Conservation (phyloP, 2,888 invertebrate species). For the Drosophila borealis region DNA sequence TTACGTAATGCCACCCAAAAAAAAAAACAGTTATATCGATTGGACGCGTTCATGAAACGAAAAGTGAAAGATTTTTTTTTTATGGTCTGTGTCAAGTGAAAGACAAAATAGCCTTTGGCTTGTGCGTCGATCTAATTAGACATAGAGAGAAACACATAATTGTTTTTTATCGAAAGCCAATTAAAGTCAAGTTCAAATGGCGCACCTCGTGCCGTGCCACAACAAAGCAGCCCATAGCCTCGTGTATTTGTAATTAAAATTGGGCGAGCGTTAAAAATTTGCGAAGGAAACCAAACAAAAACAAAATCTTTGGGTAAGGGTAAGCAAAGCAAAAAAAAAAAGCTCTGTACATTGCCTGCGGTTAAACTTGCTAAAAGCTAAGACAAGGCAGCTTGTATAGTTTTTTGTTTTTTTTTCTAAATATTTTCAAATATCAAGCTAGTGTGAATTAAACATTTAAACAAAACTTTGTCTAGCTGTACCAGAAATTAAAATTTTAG, state of each 20-base stretch:
- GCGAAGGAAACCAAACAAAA: constrained; percentile 13
- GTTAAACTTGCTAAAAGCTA: constrained; percentile 19
- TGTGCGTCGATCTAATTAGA: constrained; percentile 51
- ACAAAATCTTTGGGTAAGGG: constrained; percentile 14
- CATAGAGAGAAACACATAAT: constrained; percentile 57
- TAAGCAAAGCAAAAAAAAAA: neutral
- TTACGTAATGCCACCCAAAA: constrained; percentile 55
- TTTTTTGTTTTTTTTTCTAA: constrained; percentile 3
- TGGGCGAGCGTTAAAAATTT: constrained; percentile 72
- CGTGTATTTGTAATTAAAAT: constrained; percentile 65
- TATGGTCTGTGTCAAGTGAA: constrained; percentile 45
- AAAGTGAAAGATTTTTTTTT: constrained; percentile 66
- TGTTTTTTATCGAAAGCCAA: constrained; percentile 72
- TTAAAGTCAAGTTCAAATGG: constrained; percentile 78
- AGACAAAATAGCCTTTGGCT: constrained; percentile 36
- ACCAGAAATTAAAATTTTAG: too few relatives aligned
- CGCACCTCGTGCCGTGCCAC: constrained; percentile 59
- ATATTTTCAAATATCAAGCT: constrained; percentile 23
- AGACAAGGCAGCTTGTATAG: constrained; percentile 18
- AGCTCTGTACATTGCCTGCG: constrained; percentile 14
- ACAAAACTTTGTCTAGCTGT: constrained; percentile 2
- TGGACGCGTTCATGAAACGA: constrained; percentile 70
- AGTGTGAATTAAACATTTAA: constrained; percentile 18
- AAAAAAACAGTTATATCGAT: constrained; percentile 33
- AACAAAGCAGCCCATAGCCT: constrained; percentile 45